Conservation (phyloP, 30 jellyfish, hydroid and myxozoan genomes). For the Aurelia coerulea region DNA sequence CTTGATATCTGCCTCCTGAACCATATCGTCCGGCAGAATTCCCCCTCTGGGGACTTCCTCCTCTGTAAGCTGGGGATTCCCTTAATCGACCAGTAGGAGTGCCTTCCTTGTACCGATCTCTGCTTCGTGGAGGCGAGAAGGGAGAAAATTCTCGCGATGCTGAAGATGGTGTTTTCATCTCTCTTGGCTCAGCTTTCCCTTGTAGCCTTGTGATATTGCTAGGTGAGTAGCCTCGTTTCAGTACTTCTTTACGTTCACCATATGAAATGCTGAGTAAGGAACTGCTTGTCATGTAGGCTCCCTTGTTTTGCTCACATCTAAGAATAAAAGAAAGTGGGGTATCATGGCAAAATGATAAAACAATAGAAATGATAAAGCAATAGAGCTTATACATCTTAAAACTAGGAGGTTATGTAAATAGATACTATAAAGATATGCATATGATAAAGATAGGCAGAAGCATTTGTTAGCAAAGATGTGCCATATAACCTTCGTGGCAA, state of each 20-base stretch:
- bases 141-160: neutral
- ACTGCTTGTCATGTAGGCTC: slow-evolving; percentile 72
- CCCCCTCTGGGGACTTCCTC: neutral
- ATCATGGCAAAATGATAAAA: too few relatives aligned
- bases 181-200: slow-evolving; percentile 57
- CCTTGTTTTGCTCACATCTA: slow-evolving; percentile 68
- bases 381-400: too few relatives aligned
- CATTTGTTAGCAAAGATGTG: too few relatives aligned
- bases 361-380: too few relatives aligned
- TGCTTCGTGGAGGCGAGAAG: slow-evolving; percentile 33
- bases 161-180: slow-evolving; percentile 11
- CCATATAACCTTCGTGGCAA: too few relatives aligned
- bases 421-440: too few relatives aligned
- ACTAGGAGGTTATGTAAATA: too few relatives aligned
- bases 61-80: neutral
- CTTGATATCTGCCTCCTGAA: neutral
- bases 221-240: slow-evolving; percentile 60
- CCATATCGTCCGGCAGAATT: slow-evolving; percentile 3
- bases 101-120: neutral
- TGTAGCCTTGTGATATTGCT: slow-evolving; percentile 43
- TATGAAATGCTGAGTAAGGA: slow-evolving; percentile 73
- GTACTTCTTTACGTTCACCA: slow-evolving; percentile 78
- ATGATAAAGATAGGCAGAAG: too few relatives aligned
- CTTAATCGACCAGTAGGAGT: slow-evolving; percentile 24
- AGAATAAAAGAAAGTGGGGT: neutral